Percentiles rank a stretch among this genome's conserved stretches.
phyloP scores from a whole-genome alignment of 2,797 vertebrate genomes.

The Sebastes aleutianus region DNA sequence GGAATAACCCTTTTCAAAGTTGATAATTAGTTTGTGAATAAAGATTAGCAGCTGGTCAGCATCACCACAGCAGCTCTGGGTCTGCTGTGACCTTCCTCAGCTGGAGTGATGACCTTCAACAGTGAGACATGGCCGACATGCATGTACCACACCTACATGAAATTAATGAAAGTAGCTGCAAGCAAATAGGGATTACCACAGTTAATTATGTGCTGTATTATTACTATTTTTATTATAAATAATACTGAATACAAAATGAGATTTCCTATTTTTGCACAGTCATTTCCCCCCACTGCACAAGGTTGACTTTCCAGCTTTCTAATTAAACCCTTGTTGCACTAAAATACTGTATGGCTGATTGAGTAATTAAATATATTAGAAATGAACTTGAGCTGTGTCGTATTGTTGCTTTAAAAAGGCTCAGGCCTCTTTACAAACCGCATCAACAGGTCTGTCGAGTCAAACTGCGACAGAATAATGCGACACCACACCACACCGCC shows the following conservation, averaged over 20 bases:
- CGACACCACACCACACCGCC: conserved; percentile 19
- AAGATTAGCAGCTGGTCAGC: neutral
- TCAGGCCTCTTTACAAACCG: conserved; percentile 16
- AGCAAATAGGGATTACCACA: neutral
- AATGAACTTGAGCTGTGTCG: neutral
- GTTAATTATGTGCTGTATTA: neutral
- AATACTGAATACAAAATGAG: neutral
- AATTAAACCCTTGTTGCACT: neutral
- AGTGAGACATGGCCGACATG: conserved; percentile 30
- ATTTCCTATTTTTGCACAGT: neutral
- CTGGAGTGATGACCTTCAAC: conserved; percentile 67
- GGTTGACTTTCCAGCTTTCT: neutral
- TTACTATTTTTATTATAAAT: neutral
- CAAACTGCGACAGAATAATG: conserved; percentile 69
- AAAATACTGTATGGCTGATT: neutral
- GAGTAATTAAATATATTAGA: neutral
- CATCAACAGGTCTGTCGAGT: conserved; percentile 66
- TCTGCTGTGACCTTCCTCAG: conserved; percentile 61
- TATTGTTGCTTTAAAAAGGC: neutral
- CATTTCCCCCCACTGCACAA: neutral
- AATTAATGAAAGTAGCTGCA: neutral
- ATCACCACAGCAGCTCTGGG: conserved; percentile 23
- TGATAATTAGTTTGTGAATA: neutral
- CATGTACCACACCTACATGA: conserved; percentile 8
- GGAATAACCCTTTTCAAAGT: neutral